These are phyloP conservation scores for Invenusta paracnida DNA, from an alignment of 2,888 invertebrate genomes.

Conservation along the genomic window DNA sequence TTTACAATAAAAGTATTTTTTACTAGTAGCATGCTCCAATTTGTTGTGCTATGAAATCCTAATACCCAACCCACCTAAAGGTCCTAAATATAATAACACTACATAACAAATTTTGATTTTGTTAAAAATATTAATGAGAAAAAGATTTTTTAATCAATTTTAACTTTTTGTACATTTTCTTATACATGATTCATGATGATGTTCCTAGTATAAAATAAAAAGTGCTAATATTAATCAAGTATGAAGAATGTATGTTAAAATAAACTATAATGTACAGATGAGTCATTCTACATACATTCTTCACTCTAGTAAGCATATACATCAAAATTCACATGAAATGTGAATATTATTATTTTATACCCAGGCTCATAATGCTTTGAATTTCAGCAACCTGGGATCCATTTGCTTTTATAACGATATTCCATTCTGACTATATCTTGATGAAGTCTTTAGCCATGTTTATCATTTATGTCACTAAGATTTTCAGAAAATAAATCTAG, in stretches of 20 bases:
- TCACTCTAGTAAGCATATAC: neutral
- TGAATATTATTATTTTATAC: neutral
- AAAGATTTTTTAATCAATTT: too few relatives aligned
- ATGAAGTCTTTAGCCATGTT: neutral
- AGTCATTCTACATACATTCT: neutral
- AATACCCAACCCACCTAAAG: too few relatives aligned
- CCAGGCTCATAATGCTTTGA: neutral
- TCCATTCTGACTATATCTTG: neutral
- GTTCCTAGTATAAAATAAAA: neutral
- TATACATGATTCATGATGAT: neutral
- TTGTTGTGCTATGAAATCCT: too few relatives aligned
- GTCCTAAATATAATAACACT: too few relatives aligned
- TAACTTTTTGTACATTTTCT: too few relatives aligned
- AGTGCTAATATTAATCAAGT: neutral
- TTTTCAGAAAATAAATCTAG: neutral
- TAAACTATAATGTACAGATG: neutral
- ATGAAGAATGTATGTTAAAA: neutral
- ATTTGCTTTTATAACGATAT: neutral
- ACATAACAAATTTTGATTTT: too few relatives aligned
- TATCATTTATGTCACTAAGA: neutral
- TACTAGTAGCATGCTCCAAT: too few relatives aligned
- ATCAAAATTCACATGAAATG: neutral
- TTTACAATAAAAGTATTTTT: too few relatives aligned
- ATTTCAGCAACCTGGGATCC: neutral
- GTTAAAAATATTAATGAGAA: too few relatives aligned